Evolutionary conservation across 1,140 invertebrate species (phyloP).

Genomic region (Ridgeia piscesae): DNA sequence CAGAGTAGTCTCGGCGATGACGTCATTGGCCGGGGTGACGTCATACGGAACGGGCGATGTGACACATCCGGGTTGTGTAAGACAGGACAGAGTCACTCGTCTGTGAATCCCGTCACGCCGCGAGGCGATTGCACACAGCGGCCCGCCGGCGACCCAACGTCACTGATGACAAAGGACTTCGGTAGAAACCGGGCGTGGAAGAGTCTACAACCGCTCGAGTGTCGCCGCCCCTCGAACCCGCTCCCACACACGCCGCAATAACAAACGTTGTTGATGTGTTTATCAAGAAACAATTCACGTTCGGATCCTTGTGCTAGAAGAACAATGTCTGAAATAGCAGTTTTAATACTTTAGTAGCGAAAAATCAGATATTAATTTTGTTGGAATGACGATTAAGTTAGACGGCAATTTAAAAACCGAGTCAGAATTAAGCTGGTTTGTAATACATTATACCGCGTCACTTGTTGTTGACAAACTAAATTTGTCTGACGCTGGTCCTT

Average conservation of each 20-base stretch:
- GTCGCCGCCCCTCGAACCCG: background rate
- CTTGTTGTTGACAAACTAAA: too few species aligned
- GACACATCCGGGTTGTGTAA: background rate
- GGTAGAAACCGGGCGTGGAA: background rate
- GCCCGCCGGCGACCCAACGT: background rate
- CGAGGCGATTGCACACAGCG: background rate
- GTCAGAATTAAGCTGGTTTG: too few species aligned
- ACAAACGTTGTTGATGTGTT: background rate
- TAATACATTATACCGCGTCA: too few species aligned
- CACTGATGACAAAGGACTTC: background rate
- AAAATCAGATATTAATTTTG: too few species aligned
- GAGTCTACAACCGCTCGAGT: background rate
- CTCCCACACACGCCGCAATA: background rate
- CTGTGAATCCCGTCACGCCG: background rate
- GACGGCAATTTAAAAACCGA: too few species aligned
- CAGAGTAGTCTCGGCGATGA: background rate
- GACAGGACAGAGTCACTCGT: background rate
- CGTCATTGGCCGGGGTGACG: background rate
- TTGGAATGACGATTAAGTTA: too few species aligned
- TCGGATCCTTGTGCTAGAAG: background rate
- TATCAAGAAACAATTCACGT: background rate
- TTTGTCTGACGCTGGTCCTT: too few species aligned
- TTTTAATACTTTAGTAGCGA: background rate
- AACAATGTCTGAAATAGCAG: background rate
- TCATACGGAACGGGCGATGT: background rate